phyloP scores from a whole-genome alignment of 2,888 invertebrate species.

The Dugesia japonica region DNA sequence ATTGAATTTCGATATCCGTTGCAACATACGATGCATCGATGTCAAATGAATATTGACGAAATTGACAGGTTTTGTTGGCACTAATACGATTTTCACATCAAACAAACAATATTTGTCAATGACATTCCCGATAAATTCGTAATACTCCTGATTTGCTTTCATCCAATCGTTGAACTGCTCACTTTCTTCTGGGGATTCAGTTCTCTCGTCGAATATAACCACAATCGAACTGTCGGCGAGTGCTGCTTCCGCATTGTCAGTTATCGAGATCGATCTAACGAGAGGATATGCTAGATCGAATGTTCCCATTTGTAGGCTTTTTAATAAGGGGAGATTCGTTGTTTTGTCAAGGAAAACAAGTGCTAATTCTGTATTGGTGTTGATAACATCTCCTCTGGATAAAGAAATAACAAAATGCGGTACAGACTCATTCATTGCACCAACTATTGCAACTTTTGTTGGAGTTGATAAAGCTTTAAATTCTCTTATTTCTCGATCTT shows the following conservation, averaged over 20 bases:
- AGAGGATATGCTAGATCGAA: slow-evolving; percentile 39
- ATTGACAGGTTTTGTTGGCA: background rate
- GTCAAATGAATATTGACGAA: slow-evolving; percentile 5
- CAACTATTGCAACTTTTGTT: slow-evolving; percentile 42
- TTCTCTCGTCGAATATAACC: slow-evolving; percentile 28
- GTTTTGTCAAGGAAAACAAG: slow-evolving; percentile 39
- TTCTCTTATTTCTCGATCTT: slow-evolving; percentile 40
- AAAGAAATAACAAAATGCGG: slow-evolving; percentile 40
- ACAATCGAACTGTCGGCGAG: slow-evolving; percentile 8
- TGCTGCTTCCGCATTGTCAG: slow-evolving; percentile 24
- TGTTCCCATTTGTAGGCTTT: slow-evolving; percentile 42
- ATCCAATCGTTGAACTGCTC: slow-evolving; percentile 22
- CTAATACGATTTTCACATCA: background rate
- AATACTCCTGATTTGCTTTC: slow-evolving; percentile 21
- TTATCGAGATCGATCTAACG: slow-evolving; percentile 27
- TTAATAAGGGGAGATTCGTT: slow-evolving; percentile 33
- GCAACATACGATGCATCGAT: background rate
- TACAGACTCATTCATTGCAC: slow-evolving; percentile 40
- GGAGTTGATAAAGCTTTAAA: slow-evolving; percentile 38
- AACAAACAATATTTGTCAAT: background rate
- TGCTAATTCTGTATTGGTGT: slow-evolving; percentile 39
- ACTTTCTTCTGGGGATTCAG: slow-evolving; percentile 13
- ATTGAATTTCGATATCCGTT: slow-evolving; percentile 24
- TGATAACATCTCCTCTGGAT: slow-evolving; percentile 42
- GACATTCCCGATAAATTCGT: background rate